Evolutionary conservation across 37 sponge, comb jelly and placozoan genomes (phyloP), one percentile per base, ranked within the genome.

Genomic region (Mnemiopsis leidyi): DNA sequence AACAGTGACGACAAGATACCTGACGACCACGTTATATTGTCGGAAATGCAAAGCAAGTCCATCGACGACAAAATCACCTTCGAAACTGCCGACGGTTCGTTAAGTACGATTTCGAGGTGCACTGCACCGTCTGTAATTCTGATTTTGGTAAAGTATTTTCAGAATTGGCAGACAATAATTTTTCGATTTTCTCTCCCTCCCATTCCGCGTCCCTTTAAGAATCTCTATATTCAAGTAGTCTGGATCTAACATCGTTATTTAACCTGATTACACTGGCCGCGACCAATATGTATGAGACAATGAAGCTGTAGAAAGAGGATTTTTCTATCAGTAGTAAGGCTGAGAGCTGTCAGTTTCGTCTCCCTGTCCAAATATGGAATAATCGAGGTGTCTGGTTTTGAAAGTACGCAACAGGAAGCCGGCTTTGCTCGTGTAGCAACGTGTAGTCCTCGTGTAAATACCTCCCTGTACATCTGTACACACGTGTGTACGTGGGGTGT

Each of bases 1-100:
- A 85, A 85, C 36, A 85, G 61, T 26, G 16, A 0, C 0, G 90
- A 85, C 5, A 85, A 85, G 16, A 85, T 85, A 38, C 90, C 90
- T 3, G 90, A 85, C 30, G 26, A 85, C 29, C 36, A 31, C 18
- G 32, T 31, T 28, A 31, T 32, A 77, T 36, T 77, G 20, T 77
- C 79, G 35, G 79, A 77, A 32, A 77, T 77, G 79, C 79, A 77
- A 32, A 32, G 32, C 5, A 77, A 77, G 36, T 77, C 79, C 3
- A 77, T 36, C 16, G 79, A 77, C 32, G 79, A 32, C 18, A 34
- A n/a, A n/a, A n/a, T 77, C 33, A 13, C 26, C 35, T 34, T 77
- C 30, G 79, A 71, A 71, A 29, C 73, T 23, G 25, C n/a, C n/a
- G n/a, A n/a, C n/a, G n/a, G n/a, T n/a, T n/a, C n/a, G n/a, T n/a